Percentiles rank a stretch among this genome's conserved stretches.
Evolutionary conservation across 2,113 vertebrate genomes (phyloP).

Genomic region (Arothron firmamentum): DNA sequence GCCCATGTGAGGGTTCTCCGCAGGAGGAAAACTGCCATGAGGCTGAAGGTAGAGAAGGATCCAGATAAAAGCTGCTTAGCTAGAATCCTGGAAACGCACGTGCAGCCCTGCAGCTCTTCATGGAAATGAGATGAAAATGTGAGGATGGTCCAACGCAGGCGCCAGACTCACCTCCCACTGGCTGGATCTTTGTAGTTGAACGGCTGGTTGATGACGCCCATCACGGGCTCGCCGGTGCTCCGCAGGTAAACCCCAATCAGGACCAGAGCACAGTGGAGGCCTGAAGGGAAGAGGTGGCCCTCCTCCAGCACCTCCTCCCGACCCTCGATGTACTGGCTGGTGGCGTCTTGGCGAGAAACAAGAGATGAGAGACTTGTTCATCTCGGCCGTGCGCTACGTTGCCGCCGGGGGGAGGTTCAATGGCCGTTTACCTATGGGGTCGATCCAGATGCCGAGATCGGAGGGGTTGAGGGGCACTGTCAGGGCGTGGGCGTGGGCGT

Average conservation of each 20-base stretch:
- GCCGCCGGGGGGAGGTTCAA: no score
- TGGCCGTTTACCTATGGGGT: conserved; percentile 73
- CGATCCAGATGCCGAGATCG: conserved; percentile 77
- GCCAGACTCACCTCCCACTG: conserved; percentile 55
- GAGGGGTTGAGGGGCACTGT: conserved; percentile 55
- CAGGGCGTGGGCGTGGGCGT: conserved; percentile 49
- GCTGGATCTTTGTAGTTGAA: conserved; percentile 70
- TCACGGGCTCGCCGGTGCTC: conserved; percentile 72
- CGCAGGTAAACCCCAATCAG: conserved; percentile 80
- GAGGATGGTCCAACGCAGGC: neutral
- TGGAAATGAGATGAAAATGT: neutral
- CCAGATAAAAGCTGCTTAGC: no score
- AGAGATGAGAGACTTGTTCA: neutral
- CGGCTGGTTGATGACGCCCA: conserved; percentile 82
- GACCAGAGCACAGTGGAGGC: conserved; percentile 78
- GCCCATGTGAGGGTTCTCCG: no score
- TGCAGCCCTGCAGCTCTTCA: neutral
- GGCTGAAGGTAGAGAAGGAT: no score
- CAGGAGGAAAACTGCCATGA: no score
- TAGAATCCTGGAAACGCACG: no score
- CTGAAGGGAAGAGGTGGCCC: conserved; percentile 64
- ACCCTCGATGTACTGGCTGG: conserved; percentile 76
- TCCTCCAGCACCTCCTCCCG: conserved; percentile 57
- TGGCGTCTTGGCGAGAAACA: conserved; percentile 65
- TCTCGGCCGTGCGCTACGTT: no score